Base-by-base conservation (phyloP, 2,113 vertebrate genomes). In the Varanus salvator region DNA sequence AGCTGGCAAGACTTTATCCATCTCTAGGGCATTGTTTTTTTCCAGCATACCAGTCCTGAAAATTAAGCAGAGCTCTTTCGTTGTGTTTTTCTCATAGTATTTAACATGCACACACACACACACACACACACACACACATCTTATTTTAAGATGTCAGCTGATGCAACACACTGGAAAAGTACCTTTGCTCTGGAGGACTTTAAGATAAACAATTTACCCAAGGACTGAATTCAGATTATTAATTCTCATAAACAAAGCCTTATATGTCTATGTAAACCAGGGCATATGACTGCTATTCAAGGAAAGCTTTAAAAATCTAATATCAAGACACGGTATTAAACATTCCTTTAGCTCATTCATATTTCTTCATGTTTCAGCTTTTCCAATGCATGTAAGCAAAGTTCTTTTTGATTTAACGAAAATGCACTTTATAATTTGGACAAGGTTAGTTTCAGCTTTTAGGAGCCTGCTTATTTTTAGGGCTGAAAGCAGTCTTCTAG, bases 81-180 rank as follows among this genome's bases (percentile, higher is more conserved):
- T 81, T 72, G n/a, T 11, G 89, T 54, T 54, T 90, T 11, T 69
- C 38, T 90, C 89, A 85, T 57, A 2, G 31, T 69, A 34, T n/a
- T 66, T 11, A 89, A 88, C 21, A 82, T 27, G 75, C 84, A 27
- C 0, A 0, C 52, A 6, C 29, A 88, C 14, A 25, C 38, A 44
- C 38, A 88, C 21, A 82, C 31, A 78, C 84, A 27, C 0, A 0
- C 52, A 6, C 29, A 87, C 14, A 25, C 38, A 31, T 14, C 0
- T 38, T 74, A 93, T 69, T 69, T 95, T 89, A 91, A 94, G 90
- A 92, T 90, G 8, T 38, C 17, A 54, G 12, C 80, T 91, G 90
- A 25, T 66, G 38, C 85, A 72, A 75, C 12, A 8, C 3, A 52
- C 50, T 86, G 83, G 90, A 5, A 25, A 91, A 84, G 38, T 31